Evolutionary conservation across 1,140 invertebrate genomes (phyloP), one percentile per base, ranked within the genome.

Genomic region (Whitmania pigra): DNA sequence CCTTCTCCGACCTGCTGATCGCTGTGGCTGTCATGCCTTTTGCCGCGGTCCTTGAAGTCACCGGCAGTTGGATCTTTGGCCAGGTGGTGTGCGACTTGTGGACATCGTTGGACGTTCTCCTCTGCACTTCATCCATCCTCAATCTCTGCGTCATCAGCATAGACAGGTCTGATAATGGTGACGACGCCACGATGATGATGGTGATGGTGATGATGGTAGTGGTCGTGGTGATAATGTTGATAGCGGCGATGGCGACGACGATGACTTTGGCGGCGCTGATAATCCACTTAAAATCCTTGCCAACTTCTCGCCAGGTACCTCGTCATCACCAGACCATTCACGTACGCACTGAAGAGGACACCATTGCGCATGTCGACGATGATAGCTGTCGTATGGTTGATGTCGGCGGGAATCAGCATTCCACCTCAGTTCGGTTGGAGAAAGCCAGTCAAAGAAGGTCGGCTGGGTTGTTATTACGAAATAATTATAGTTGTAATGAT

Each of bases 381-480:
- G 80, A 96, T 97, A 73, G 88, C 87, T 3, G 87, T 90, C 17
- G 94, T 97, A 0, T 99, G 95, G 95, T 79, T 92, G 0, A 85
- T 94, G 9, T 94, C 91, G 0, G 87, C 89, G 4, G 82, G 93
- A n/a, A 97, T 98, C 74, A 95, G 93, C 76, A 94, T 95, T 49
- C 95, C 95, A 2, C 94, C 95, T 0, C 83, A 98, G 55, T 88
- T 94, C n/a, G 94, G 95, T 18, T 98, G 95, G 95, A 74, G 71
- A 36, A 77, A 78, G 71, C 31, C 72, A 7, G 29, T 63, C 11
- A 63, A 63, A 63, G 57, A 63, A 63, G 57, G 57, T 63, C 29
- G 22, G 57, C 20, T n/a, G 20, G 9, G 54, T 3, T 57, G 2
- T 57, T n/a, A 57, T 63, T 18, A n/a, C n/a, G 29, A 25, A 31